A percentile compares a stretch with the other conserved stretches of the same genome.
Conservation (phyloP, 2,888 invertebrate species). For the Pterobdella sp. region DNA sequence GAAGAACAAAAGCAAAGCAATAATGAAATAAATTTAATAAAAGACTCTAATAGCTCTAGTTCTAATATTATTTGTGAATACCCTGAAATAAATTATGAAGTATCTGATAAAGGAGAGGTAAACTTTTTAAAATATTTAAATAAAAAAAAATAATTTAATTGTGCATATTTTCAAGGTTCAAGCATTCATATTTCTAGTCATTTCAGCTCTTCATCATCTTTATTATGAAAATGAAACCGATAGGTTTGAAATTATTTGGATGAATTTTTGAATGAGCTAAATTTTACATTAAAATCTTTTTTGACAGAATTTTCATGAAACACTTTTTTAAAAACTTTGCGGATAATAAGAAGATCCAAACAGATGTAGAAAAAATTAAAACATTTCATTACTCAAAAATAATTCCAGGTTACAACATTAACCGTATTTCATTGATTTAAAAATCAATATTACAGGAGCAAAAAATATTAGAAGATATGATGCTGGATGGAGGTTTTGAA, state of each 20-base stretch:
- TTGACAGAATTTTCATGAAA: neutral
- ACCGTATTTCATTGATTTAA: neutral
- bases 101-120: neutral
- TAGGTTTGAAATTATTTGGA: neutral
- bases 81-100: neutral
- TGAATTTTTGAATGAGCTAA: neutral
- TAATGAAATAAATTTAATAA: too few species aligned
- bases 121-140: too few species aligned
- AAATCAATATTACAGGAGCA: neutral
- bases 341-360: neutral
- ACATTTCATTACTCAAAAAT: neutral
- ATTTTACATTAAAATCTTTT: neutral
- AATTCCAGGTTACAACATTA: neutral
- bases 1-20: too few species aligned
- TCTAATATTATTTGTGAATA: too few species aligned
- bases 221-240: constrained; percentile 4
- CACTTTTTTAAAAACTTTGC: neutral
- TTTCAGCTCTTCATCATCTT: constrained; percentile 9
- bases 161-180: constrained; percentile 11
- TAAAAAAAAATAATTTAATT: too few species aligned
- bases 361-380: neutral
- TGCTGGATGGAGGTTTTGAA: neutral
- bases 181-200: neutral
- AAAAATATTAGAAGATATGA: neutral
- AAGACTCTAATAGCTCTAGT: too few species aligned